phyloP scores from a whole-genome alignment of 1,140 invertebrate species.

The Zaprionus africanus region DNA sequence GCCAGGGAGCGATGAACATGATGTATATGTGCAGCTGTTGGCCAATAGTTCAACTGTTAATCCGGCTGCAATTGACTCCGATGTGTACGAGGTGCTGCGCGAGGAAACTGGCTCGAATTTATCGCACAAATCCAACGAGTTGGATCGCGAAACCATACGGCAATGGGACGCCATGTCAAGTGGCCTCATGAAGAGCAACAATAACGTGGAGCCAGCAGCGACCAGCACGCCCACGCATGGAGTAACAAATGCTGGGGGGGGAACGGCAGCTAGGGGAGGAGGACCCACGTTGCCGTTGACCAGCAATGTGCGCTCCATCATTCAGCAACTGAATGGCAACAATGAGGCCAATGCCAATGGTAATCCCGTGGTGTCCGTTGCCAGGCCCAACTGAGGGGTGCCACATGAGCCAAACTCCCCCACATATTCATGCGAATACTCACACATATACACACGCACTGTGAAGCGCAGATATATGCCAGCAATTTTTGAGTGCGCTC shows the following conservation, averaged over 20 bases:
- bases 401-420: no score
- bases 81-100: conserved; percentile 81
- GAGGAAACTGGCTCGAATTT: conserved; percentile 76
- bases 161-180: conserved; percentile 95
- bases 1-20: conserved; percentile 59
- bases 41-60: conserved; percentile 33
- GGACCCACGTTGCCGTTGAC: conserved; percentile 57
- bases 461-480: conserved; percentile 28
- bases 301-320: conserved; percentile 77
- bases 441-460: conserved; percentile 1
- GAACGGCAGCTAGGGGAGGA: not conserved
- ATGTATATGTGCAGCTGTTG: conserved; percentile 84
- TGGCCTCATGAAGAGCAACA: conserved; percentile 86
- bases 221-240: conserved; percentile 1
- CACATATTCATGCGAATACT: conserved; percentile 1
- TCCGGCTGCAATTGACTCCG: conserved; percentile 52
- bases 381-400: conserved; percentile 39
- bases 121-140: conserved; percentile 87
- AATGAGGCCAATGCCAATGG: conserved; percentile 50
- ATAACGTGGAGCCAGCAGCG: conserved; percentile 13
- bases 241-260: conserved; percentile 8
- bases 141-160: conserved; percentile 92
- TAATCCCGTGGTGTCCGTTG: conserved; percentile 44
- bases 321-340: conserved; percentile 69
- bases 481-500: conserved; percentile 24